These are phyloP conservation scores for Macrophya annulata DNA, from an alignment of 2,888 invertebrate species.

Conservation along the genomic window DNA sequence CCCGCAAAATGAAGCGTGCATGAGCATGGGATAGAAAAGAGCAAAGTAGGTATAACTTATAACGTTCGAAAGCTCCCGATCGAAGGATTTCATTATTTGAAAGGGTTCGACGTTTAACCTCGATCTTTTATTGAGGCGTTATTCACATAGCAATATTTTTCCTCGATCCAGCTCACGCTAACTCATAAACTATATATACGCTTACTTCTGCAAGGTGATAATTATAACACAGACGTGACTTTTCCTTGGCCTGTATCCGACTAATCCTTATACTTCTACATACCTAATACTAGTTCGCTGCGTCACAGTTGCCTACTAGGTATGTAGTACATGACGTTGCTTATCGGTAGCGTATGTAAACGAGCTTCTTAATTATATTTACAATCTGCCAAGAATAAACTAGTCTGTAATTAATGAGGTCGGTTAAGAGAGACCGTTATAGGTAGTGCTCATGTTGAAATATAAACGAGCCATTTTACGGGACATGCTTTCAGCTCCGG, in stretches of 20 bases:
- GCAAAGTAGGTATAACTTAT: not conserved
- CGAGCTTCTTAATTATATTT: conserved; percentile 74
- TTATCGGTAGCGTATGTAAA: conserved; percentile 70
- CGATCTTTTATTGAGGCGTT: conserved; percentile 33
- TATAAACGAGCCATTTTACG: not conserved
- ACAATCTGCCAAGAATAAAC: conserved; percentile 69
- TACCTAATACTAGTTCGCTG: conserved; percentile 1
- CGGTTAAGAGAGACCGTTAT: not conserved
- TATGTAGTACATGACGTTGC: conserved; percentile 27
- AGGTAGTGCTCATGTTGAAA: not conserved
- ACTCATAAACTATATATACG: conserved; percentile 10
- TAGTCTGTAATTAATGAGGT: conserved; percentile 58
- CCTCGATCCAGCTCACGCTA: not conserved
- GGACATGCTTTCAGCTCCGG: not conserved
- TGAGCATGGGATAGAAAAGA: not conserved
- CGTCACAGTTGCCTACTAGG: conserved; percentile 16
- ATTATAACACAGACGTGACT: conserved; percentile 22
- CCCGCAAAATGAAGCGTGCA: not conserved
- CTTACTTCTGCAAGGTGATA: not conserved
- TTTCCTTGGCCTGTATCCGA: not conserved
- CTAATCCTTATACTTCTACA: not conserved
- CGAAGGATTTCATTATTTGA: conserved; percentile 35
- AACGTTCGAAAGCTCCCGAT: conserved; percentile 19
- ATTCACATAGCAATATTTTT: conserved; percentile 32
- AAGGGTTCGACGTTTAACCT: conserved; percentile 49